Conservation (phyloP, 2,797 vertebrate species). For the Amblyopsis hoosieri region DNA sequence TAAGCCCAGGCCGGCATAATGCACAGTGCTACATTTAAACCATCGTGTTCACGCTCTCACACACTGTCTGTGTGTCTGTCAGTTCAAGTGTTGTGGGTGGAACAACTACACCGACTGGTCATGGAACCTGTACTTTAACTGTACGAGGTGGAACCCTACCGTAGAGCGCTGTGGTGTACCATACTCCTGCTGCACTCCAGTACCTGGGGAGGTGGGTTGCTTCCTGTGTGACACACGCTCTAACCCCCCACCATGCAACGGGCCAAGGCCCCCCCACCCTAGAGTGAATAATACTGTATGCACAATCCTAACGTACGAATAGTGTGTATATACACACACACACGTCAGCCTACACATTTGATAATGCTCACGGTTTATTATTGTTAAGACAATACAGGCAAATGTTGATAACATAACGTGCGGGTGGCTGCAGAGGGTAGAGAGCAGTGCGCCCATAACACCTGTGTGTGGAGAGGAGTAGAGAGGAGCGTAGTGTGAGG, state of each 20-base stretch:
- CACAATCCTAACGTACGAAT: too few species aligned
- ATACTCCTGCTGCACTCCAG: conserved; percentile 78
- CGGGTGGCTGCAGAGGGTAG: too few species aligned
- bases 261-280: too few species aligned
- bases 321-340: not conserved
- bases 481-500: too few species aligned
- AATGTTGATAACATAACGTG: too few species aligned
- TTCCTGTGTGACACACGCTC: not conserved
- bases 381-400: too few species aligned
- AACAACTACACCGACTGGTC: conserved; percentile 82
- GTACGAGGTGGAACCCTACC: conserved; percentile 76
- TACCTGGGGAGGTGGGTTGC: conserved; percentile 74
- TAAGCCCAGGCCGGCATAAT: conserved; percentile 48
- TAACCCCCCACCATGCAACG: not conserved
- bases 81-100: conserved; percentile 83
- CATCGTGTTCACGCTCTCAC: conserved; percentile 27
- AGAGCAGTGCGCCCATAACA: too few species aligned
- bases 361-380: too few species aligned
- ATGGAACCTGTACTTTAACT: conserved; percentile 82
- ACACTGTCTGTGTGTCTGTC: not conserved
- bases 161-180: conserved; percentile 76
- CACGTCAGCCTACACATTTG: too few species aligned
- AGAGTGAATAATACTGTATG: too few species aligned
- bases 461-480: too few species aligned
- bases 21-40: conserved; percentile 19